Conservation (phyloP, 1,140 invertebrate genomes). For the Myzus persicae region DNA sequence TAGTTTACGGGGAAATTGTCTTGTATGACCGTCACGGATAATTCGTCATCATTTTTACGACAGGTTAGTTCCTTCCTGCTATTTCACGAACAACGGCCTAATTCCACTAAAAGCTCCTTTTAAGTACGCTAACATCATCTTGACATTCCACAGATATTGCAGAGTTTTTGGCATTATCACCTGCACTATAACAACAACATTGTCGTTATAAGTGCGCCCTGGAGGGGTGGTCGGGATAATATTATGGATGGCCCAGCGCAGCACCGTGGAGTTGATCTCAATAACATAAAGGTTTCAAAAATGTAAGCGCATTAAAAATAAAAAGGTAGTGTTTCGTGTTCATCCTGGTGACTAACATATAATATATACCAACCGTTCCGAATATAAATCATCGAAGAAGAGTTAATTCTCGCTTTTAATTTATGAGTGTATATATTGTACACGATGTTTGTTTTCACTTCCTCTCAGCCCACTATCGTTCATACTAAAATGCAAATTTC, state of each 20-base stretch:
- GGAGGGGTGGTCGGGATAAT: not conserved
- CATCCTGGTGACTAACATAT: not conserved
- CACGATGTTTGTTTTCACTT: slow-evolving; percentile 26
- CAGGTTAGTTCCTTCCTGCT: not conserved
- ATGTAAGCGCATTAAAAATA: not conserved
- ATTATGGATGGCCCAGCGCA: not conserved
- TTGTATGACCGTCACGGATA: not conserved
- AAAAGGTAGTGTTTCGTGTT: not conserved
- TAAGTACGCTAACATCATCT: not conserved
- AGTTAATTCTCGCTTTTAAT: slow-evolving; percentile 33
- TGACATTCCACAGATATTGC: not conserved
- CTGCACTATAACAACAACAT: slow-evolving; percentile 20
- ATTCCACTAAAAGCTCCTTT: slow-evolving; percentile 8
- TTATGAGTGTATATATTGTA: slow-evolving; percentile 15
- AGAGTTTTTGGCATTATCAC: not conserved
- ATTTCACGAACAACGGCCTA: slow-evolving; percentile 5
- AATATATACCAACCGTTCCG: not conserved
- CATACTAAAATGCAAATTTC: slow-evolving; percentile 24
- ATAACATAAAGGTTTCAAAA: not conserved
- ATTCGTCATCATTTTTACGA: slow-evolving; percentile 30
- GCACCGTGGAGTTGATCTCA: not conserved
- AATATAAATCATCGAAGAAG: slow-evolving; percentile 25
- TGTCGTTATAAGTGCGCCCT: not conserved
- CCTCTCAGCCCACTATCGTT: not conserved
- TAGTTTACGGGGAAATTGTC: not conserved